Evolutionary conservation across 2,888 invertebrate species (phyloP).

Genomic region (Atrina japonica): DNA sequence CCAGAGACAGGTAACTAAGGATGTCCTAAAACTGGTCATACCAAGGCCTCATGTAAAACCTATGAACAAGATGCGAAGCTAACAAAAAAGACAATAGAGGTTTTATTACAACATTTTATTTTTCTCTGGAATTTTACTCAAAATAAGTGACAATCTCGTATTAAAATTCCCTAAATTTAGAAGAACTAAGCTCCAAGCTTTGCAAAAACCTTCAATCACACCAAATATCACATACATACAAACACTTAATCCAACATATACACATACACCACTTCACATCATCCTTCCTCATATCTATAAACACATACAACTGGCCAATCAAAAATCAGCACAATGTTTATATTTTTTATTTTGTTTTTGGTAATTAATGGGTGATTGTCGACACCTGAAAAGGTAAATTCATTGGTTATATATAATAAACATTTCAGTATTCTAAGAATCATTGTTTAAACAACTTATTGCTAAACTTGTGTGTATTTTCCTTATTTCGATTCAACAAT

Average conservation of each 20-base stretch:
- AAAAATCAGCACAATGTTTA: slow-evolving; percentile 1
- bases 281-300: too few relatives aligned
- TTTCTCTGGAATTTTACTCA: slow-evolving; percentile 47
- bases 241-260: slow-evolving; percentile 3
- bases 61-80: too few relatives aligned
- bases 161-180: slow-evolving; percentile 46
- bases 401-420: not conserved
- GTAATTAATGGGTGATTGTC: slow-evolving; percentile 15
- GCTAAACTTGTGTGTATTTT: too few relatives aligned
- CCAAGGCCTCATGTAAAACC: too few relatives aligned
- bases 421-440: too few relatives aligned
- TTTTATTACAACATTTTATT: slow-evolving; percentile 49
- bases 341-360: not conserved
- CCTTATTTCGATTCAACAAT: too few relatives aligned
- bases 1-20: too few relatives aligned
- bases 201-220: slow-evolving; percentile 6
- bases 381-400: not conserved
- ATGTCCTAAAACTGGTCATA: too few relatives aligned
- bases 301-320: too few relatives aligned
- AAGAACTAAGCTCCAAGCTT: slow-evolving; percentile 47
- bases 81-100: slow-evolving; percentile 2
- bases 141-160: slow-evolving; percentile 52
- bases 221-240: not conserved
- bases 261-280: slow-evolving; percentile 1
- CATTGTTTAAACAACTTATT: too few relatives aligned